These are phyloP conservation scores for Cuculus canorus DNA, from an alignment of 2,797 vertebrate species.

Conservation along the genomic window DNA sequence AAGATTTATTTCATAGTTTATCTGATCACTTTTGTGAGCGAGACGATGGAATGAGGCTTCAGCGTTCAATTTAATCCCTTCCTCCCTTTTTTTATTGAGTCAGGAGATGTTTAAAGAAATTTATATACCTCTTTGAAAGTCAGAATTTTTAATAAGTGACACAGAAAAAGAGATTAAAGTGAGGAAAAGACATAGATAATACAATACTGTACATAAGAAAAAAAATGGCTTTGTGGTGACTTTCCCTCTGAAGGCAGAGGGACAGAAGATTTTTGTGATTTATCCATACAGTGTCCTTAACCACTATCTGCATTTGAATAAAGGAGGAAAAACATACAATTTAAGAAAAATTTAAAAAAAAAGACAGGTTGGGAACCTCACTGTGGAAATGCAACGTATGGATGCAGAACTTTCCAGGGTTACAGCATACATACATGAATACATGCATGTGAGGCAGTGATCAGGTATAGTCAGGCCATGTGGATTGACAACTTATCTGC, in stretches of 20 bases:
- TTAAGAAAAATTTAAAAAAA: too few relatives aligned
- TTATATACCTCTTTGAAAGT: slow-evolving; percentile 72
- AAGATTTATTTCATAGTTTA: slow-evolving; percentile 77
- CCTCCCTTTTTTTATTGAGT: slow-evolving; percentile 70
- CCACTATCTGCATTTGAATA: background rate
- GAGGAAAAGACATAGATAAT: slow-evolving; percentile 27
- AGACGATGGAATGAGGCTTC: slow-evolving; percentile 63
- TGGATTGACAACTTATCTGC: background rate
- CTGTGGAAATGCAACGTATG: background rate
- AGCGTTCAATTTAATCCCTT: slow-evolving; percentile 63
- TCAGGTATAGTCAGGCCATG: accelerated
- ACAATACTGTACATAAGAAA: slow-evolving; percentile 43
- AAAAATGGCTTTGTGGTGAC: slow-evolving; percentile 40
- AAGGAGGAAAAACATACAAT: background rate
- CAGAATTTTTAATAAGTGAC: slow-evolving; percentile 73
- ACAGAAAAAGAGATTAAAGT: slow-evolving; percentile 63
- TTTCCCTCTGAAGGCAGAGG: slow-evolving; percentile 29
- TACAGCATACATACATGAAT: background rate
- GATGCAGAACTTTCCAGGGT: background rate
- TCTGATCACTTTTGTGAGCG: slow-evolving; percentile 55
- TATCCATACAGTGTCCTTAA: slow-evolving; percentile 13
- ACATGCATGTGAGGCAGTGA: background rate
- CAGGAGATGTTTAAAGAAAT: slow-evolving; percentile 71
- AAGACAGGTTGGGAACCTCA: background rate
- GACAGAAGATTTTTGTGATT: slow-evolving; percentile 17